A percentile compares a stretch with the other conserved stretches of the same genome.
Evolutionary conservation across 35 echinoderm and acorn worm species (phyloP).

Genomic region (Hemicentrotus pulcherrimus): DNA sequence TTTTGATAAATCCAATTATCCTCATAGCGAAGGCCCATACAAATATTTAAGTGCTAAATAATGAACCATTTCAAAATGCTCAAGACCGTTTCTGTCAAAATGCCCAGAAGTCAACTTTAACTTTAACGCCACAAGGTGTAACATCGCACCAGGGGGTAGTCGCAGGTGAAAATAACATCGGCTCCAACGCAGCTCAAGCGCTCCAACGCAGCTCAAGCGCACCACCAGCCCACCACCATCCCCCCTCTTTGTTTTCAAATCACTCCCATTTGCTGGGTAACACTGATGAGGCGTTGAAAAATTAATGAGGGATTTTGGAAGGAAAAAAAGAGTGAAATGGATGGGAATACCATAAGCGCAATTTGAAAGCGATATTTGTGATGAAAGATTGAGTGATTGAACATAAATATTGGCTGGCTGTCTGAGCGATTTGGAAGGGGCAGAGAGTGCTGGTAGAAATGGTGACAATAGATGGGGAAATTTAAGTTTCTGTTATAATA

Average conservation of each 20-base stretch:
- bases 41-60: too few species aligned
- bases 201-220: not conserved
- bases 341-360: not conserved
- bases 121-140: not conserved
- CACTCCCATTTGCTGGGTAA: not conserved
- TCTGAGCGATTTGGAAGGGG: too few species aligned
- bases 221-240: not conserved
- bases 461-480: too few species aligned
- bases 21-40: too few species aligned
- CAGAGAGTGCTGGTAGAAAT: too few species aligned
- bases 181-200: not conserved
- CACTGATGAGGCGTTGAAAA: not conserved
- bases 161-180: not conserved
- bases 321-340: not conserved
- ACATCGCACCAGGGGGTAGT: not conserved
- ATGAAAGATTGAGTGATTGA: not conserved
- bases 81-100: too few species aligned
- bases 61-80: too few species aligned
- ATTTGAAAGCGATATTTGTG: not conserved
- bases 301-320: not conserved
- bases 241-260: conserved; percentile 7
- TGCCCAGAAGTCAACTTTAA: not conserved
- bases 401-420: not conserved
- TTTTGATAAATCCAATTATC: too few species aligned
- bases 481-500: too few species aligned